Base-by-base conservation (phyloP, 30 jellyfish, hydroid and myxozoan genomes). In the Aurelia sp. region DNA sequence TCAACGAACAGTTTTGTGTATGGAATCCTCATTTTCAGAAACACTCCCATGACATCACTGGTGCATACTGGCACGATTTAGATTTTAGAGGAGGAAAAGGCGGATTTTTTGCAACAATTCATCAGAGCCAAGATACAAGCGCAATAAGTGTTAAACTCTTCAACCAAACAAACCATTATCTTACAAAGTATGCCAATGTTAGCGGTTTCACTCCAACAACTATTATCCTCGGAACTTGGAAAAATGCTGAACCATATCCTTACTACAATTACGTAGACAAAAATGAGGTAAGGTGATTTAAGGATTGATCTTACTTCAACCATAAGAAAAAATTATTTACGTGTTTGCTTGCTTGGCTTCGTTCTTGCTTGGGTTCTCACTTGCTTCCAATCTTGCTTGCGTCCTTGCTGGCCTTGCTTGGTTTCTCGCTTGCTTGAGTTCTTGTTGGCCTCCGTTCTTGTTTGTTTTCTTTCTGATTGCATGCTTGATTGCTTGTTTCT, bases 221-320 rank as follows among this genome's bases (percentile, higher is more conserved):
- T 17, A 57, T 82, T 24, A 8, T 82, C 5, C 84, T 82, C 20
- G 77, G 82, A 27, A 82, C 91, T 51, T 82, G 91, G 90, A n/a
- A 16, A 30, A 65, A 80, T 40, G 90, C 67, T 4, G 52, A 81
- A 7, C 90, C 90, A 19, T 82, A 82, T 61, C 91, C 91, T 50
- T 82, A 22, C 44, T 40, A 67, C 63, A 27, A 67, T 68, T 82
- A 67, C 44, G 0, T 53, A 8, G 79, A 48, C 16, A 48, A 58
- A 31, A 52, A 55, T 35, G 57, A 67, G 91, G 91, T 82, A 17
- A 68, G 40, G 50, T 4, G 50, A 38, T 38, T 7, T 38, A 4
- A 38, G 9, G 50, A 44, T 44, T 1, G 13, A 44, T 44, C 55
- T 44, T 13, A 44, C 0, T 44, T 7, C 55, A 44, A 44, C 55